Evolutionary conservation across 2,888 invertebrate genomes (phyloP), one percentile per base, ranked within the genome.

Genomic region (Hyposoter didymator): DNA sequence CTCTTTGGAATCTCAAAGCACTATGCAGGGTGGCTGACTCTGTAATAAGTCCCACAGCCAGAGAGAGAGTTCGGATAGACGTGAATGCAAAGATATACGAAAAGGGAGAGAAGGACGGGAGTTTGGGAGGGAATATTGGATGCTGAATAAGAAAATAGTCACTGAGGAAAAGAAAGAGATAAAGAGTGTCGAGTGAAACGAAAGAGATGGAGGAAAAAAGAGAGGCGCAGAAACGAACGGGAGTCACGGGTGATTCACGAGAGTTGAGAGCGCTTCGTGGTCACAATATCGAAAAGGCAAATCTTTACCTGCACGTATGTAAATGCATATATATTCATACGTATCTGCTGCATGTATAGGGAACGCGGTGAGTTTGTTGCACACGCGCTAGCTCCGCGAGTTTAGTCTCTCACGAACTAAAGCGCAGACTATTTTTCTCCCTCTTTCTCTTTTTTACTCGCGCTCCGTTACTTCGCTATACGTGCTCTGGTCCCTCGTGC

Each of bases 351-450:
- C 45, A 47, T 35, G 62, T 49, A 72, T 72, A 73, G 73, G 64
- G 83, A 85, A 22, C 75, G 43, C 72, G n/a, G n/a, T 49, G 55
- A 81, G 69, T 78, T 73, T 76, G 52, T 43, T 84, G 82, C 81
- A 83, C 81, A 83, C 74, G 69, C 80, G 70, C 70, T 66, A 45
- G 72, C 64, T 43, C 49, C 62, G 66, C 84, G 84, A 75, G 81
- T 75, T 75, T 85, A 69, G 84, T 82, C 80, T 85, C 87, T 87
- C 88, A 87, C 88, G 87, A 87, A 84, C 19, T 47, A 47, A 70
- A 55, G 84, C 55, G 78, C 80, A 52, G 67, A 69, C 66, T 45
- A 39, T 78, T 52, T 55, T 69, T n/a, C 12, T 62, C 28, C 55
- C 19, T 66, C 6, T 52, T 32, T 5, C 17, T 64, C 14, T 32